Evolutionary conservation across 2,113 vertebrate genomes (phyloP).

Genomic region (Chitala chitala): DNA sequence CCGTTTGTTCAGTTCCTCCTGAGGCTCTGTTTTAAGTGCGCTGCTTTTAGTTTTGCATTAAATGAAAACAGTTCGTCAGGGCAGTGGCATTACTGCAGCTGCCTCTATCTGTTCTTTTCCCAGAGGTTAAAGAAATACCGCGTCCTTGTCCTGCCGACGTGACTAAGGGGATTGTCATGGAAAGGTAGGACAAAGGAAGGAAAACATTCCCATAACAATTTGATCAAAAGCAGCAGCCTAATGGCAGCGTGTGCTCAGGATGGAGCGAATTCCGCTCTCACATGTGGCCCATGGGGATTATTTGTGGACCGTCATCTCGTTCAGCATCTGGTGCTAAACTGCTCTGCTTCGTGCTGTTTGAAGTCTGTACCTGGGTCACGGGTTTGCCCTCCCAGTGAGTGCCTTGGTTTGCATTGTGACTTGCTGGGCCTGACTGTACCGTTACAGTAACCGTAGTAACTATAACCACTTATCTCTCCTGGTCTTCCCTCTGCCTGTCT

Average conservation of each 20-base stretch:
- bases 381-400: no score
- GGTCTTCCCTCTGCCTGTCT: no score
- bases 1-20: constrained; percentile 4
- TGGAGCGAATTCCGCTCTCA: no score
- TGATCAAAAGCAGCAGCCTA: background rate
- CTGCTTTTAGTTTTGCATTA: background rate
- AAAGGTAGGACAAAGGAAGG: background rate
- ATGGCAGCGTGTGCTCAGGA: background rate
- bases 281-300: no score
- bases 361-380: no score
- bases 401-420: no score
- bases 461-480: no score
- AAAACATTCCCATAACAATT: background rate
- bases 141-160: background rate
- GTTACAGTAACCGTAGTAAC: no score
- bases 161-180: background rate
- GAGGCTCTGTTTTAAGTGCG: background rate
- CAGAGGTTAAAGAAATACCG: background rate
- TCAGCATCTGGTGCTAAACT: no score
- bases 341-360: no score
- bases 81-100: background rate
- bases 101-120: background rate
- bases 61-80: background rate
- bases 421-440: no score
- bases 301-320: background rate